Percentiles rank a stretch among this genome's conserved stretches.
Evolutionary conservation across 2,888 invertebrate genomes (phyloP).

Genomic region (Sminthurides aquaticus): DNA sequence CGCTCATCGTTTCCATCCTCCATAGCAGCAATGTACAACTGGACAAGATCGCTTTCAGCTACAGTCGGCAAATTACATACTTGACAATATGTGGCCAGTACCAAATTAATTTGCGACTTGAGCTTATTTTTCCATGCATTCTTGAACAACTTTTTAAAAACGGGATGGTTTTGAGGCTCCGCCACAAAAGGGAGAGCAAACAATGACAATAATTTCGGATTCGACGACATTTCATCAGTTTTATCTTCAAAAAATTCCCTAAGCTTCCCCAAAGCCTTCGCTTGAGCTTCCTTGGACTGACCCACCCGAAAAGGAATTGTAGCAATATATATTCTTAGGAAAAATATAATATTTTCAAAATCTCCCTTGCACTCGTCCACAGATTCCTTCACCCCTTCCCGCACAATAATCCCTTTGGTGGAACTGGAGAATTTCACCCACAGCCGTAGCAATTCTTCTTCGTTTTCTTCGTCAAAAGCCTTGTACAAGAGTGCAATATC

Average conservation of each 20-base stretch:
- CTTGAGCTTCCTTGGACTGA: constrained; percentile 26
- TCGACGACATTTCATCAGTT: constrained; percentile 34
- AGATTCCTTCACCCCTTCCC: background rate
- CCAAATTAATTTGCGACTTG: constrained; percentile 10
- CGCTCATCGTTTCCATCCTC: background rate
- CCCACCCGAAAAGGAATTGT: constrained; percentile 34
- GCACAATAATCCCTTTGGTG: background rate
- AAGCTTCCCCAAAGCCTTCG: constrained; percentile 25
- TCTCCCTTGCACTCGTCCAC: background rate
- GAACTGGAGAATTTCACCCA: constrained; percentile 21
- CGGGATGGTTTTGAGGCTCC: constrained; percentile 35
- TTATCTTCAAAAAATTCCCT: constrained; percentile 35
- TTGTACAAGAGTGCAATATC: constrained; percentile 36
- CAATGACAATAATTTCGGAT: constrained; percentile 36
- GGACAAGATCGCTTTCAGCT: constrained; percentile 11
- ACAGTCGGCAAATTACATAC: constrained; percentile 15
- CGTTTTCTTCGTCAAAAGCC: constrained; percentile 40
- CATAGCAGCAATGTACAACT: constrained; percentile 8
- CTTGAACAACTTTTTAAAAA: constrained; percentile 33
- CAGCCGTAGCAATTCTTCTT: constrained; percentile 31
- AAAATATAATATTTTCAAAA: constrained; percentile 32
- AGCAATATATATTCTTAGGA: constrained; percentile 34
- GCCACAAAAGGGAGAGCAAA: constrained; percentile 41
- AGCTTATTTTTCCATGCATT: constrained; percentile 16
- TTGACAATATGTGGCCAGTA: constrained; percentile 12